phyloP scores from a whole-genome alignment of 2,888 invertebrate genomes.

The Latrodectus elegans region DNA sequence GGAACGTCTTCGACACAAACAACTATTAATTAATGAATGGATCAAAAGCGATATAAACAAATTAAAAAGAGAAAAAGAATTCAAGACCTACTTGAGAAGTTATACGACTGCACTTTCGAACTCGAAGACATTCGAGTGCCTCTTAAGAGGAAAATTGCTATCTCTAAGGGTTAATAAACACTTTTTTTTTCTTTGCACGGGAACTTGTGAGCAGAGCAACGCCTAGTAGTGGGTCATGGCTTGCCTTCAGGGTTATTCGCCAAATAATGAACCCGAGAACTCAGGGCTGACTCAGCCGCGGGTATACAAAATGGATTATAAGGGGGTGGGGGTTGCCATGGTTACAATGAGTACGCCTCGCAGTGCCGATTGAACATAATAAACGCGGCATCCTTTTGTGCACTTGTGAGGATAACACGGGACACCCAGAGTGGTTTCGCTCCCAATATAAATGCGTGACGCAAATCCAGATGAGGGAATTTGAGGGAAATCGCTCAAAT shows the following conservation, averaged over 20 bases:
- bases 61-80: neutral
- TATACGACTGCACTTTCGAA: constrained; percentile 49
- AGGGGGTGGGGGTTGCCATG: constrained; percentile 54
- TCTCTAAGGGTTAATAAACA: neutral
- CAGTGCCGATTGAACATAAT: neutral
- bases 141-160: constrained; percentile 6
- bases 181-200: neutral
- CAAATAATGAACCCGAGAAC: constrained; percentile 15
- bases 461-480: constrained; percentile 26
- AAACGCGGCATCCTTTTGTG: neutral
- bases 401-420: neutral
- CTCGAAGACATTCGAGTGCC: constrained; percentile 27
- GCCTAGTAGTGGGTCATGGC: constrained; percentile 65
- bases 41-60: neutral
- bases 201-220: constrained; percentile 38
- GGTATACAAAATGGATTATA: constrained; percentile 29
- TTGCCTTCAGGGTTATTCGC: constrained; percentile 47
- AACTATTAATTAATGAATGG: neutral
- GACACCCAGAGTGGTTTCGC: neutral
- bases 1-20: neutral
- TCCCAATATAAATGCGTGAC: constrained; percentile 12
- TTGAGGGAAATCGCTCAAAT: too few species aligned
- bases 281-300: constrained; percentile 34
- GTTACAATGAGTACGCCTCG: constrained; percentile 42
- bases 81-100: constrained; percentile 28